Conservation (phyloP, 2,113 vertebrate genomes). For the Rhinoderma darwinii region DNA sequence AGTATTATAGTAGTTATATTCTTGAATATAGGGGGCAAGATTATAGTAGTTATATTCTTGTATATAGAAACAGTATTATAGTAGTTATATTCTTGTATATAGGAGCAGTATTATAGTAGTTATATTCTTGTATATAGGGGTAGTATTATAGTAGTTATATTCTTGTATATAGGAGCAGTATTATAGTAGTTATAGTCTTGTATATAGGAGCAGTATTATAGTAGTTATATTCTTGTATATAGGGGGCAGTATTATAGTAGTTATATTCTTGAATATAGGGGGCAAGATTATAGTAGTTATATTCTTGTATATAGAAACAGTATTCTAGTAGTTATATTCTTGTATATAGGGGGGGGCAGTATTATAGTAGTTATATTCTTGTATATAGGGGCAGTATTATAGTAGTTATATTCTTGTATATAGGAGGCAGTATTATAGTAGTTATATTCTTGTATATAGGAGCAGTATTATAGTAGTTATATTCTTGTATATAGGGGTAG, state of each 20-base stretch:
- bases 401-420: not conserved
- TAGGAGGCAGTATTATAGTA: not conserved
- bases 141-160: not conserved
- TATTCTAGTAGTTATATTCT: not conserved
- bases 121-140: not conserved
- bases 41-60: not conserved
- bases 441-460: not conserved
- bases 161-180: not conserved
- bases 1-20: too few relatives aligned
- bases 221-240: not conserved
- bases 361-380: not conserved
- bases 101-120: not conserved
- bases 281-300: not conserved
- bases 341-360: not conserved
- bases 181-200: not conserved
- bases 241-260: not conserved
- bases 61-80: too few relatives aligned
- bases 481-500: not conserved
- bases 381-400: not conserved
- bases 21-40: not conserved
- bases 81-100: not conserved
- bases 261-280: not conserved
- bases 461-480: not conserved
- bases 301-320: not conserved
- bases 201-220: not conserved